Evolutionary conservation across 2,888 invertebrate species (phyloP), one percentile per base, ranked within the genome.

Genomic region (Caenorhabditis uteleia): DNA sequence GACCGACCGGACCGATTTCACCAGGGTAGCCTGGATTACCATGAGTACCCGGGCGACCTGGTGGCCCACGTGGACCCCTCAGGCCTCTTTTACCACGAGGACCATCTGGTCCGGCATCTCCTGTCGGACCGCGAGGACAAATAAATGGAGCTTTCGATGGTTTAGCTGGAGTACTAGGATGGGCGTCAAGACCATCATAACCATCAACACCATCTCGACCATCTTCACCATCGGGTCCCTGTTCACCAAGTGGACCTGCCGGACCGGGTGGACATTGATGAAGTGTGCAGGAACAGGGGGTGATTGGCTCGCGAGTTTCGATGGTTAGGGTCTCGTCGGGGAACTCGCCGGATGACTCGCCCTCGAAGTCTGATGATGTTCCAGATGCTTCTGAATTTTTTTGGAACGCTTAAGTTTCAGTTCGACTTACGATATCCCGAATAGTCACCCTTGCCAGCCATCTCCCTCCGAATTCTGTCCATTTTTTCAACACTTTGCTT

Each of bases 111-210:
- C 70, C 70, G 7, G 42, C 27, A 3, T 55, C 49, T 18, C 70
- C 70, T n/a, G 58, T 54, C 8, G 50, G 62, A 8, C 70, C 70
- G 23, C 58, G 62, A 18, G 70, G 70, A 42, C 70, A 70, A 20
- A 47, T 56, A 53, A 59, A 70, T 38, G 59, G 62, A 14, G 59
- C 58, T 23, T 64, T 60, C 1, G 64, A 48, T 1, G 46, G 50
- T 53, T 23, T 45, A 12, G 65, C 55, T 26, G 65, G 65, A 23
- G 36, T 29, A 34, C 58, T 65, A 25, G 64, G 48, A 23, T 57
- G 43, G 0, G 69, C 69, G 40, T 69, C 69, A n/a, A 69, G 56
- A 10, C 69, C 69, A 36, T 69, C 69, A 29, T 65, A 65, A 1
- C 69, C 69, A 33, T 69, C 69, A 5, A 61, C 33, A 14, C 69